These are phyloP conservation scores for Folsomia candida DNA, from an alignment of 2,888 invertebrate genomes.

Conservation along the genomic window DNA sequence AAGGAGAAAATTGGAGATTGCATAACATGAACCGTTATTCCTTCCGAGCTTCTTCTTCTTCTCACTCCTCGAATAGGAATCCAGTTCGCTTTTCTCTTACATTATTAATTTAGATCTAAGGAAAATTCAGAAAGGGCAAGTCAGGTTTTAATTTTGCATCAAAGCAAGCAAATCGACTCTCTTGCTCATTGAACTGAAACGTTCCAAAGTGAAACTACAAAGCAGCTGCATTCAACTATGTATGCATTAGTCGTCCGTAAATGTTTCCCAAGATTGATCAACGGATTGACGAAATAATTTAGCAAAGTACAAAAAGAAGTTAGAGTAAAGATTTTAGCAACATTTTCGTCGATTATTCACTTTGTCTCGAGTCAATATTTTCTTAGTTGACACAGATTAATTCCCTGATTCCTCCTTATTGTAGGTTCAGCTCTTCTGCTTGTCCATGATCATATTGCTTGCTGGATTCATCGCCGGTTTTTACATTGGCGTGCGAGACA, in stretches of 20 bases:
- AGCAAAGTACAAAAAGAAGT: too few relatives aligned
- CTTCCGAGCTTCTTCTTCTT: not conserved
- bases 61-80: too few relatives aligned
- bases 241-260: too few relatives aligned
- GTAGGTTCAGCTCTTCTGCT: slow-evolving; percentile 44
- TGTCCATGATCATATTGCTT: slow-evolving; percentile 42
- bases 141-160: not conserved
- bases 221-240: not conserved
- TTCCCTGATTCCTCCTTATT: not conserved
- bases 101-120: not conserved
- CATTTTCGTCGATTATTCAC: too few relatives aligned
- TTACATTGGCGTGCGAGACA: slow-evolving; percentile 38
- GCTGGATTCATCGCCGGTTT: slow-evolving; percentile 46
- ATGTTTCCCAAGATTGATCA: not conserved
- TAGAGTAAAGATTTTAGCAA: too few relatives aligned
- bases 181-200: not conserved
- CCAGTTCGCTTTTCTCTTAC: too few relatives aligned
- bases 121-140: not conserved
- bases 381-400: not conserved
- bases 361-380: too few relatives aligned
- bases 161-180: not conserved
- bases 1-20: not conserved
- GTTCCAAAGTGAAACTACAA: not conserved
- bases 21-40: not conserved
- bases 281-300: not conserved